Evolutionary conservation across 2,113 vertebrate genomes (phyloP).

Genomic region (Strix uralensis): DNA sequence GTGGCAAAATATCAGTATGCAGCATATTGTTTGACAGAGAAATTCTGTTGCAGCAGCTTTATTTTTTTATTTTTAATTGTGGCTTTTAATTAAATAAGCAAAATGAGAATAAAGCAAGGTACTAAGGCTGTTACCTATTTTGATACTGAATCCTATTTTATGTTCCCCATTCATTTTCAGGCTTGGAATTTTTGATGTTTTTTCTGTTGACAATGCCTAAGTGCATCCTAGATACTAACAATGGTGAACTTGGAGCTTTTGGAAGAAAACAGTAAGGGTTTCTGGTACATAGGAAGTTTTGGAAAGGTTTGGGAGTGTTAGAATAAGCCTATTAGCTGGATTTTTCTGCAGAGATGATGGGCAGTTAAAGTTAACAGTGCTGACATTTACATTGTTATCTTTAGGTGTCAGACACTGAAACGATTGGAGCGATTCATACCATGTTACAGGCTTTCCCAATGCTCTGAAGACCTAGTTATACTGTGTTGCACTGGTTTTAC

Average conservation of each 20-base stretch:
- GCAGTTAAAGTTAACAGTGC: not conserved
- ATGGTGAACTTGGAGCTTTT: not conserved
- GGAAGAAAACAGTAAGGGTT: not conserved
- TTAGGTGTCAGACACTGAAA: not conserved
- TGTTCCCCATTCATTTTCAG: not conserved
- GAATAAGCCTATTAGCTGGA: not conserved
- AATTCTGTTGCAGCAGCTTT: not conserved
- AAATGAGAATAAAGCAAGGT: not conserved
- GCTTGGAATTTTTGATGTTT: not conserved
- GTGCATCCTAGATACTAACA: not conserved
- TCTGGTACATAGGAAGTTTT: not conserved
- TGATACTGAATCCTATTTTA: not conserved
- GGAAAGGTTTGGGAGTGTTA: not conserved
- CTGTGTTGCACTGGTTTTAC: not conserved
- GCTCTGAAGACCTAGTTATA: fast-evolving
- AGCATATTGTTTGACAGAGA: not conserved
- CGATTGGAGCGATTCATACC: not conserved
- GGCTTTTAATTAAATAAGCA: not conserved
- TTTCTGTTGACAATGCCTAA: not conserved
- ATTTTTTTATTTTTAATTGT: not conserved
- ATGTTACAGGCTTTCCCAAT: fast-evolving
- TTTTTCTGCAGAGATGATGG: not conserved
- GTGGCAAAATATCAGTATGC: not conserved
- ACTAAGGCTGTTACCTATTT: not conserved
- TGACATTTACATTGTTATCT: not conserved